Evolutionary conservation across 2,797 vertebrate species (phyloP).

Genomic region (Pogonophryne albipinna): DNA sequence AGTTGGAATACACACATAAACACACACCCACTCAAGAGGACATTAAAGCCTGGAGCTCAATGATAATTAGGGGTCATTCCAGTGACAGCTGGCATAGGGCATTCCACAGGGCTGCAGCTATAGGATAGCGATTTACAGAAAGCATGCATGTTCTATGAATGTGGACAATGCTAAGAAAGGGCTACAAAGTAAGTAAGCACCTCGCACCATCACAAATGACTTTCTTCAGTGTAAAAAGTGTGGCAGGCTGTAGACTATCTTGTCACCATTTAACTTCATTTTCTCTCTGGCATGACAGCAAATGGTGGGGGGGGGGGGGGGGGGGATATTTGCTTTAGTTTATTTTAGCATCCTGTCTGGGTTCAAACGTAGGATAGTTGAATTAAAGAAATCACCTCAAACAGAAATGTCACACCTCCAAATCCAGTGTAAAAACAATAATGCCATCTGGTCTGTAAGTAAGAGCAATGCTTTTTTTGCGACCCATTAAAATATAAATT

Average conservation of each 20-base stretch:
- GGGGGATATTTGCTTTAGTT: constrained; percentile 38
- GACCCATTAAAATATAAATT: constrained; percentile 58
- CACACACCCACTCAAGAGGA: constrained; percentile 65
- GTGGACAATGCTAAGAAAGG: constrained; percentile 48
- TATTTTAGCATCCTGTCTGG: constrained; percentile 18
- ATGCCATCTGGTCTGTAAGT: constrained; percentile 60
- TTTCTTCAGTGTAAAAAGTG: constrained; percentile 41
- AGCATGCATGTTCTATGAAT: constrained; percentile 33
- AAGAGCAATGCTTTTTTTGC: constrained; percentile 34
- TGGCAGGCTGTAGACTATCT: constrained; percentile 47
- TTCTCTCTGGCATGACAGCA: constrained; percentile 27
- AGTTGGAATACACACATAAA: constrained; percentile 64
- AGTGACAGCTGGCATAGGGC: constrained; percentile 67
- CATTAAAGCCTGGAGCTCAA: constrained; percentile 68
- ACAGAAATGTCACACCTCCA: constrained; percentile 16
- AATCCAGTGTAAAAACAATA: constrained; percentile 41
- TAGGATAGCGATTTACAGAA: constrained; percentile 29
- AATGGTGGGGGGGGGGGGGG: not conserved
- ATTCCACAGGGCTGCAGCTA: constrained; percentile 37
- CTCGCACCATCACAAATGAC: constrained; percentile 22
- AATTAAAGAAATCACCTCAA: constrained; percentile 20
- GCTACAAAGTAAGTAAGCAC: constrained; percentile 31
- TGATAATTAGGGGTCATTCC: constrained; percentile 75
- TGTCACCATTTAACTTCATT: constrained; percentile 58
- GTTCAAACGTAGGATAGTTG: constrained; percentile 11